These are phyloP conservation scores for Bubalus kerabau DNA, from an alignment of 2,113 vertebrate genomes.

Conservation along the genomic window DNA sequence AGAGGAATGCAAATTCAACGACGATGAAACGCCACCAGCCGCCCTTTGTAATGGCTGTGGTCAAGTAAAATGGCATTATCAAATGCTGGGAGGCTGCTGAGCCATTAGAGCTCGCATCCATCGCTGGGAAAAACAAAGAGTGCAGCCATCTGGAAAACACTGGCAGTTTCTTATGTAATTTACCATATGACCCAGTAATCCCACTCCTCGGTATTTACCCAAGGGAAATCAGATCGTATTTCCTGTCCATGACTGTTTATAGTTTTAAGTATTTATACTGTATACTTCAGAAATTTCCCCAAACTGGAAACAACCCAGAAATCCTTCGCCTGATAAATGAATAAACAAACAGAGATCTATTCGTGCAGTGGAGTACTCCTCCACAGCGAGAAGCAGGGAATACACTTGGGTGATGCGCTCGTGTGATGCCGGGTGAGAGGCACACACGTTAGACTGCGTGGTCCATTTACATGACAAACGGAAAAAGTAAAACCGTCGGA, in stretches of 20 bases:
- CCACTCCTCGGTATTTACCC: not conserved
- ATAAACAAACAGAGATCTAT: not conserved
- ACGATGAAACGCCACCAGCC: not conserved
- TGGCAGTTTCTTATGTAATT: not conserved
- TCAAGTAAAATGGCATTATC: not conserved
- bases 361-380: rapidly evolving
- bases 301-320: not conserved
- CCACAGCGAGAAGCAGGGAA: rapidly evolving
- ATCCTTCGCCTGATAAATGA: not conserved
- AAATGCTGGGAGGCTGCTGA: not conserved
- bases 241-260: not conserved
- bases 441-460: rapidly evolving
- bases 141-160: not conserved
- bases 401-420: rapidly evolving
- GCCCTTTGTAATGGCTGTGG: too few species aligned
- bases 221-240: not conserved
- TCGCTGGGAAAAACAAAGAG: not conserved
- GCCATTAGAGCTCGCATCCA: too few species aligned
- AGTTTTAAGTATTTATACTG: not conserved
- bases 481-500: not conserved
- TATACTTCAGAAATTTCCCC: not conserved
- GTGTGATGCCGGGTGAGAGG: rapidly evolving
- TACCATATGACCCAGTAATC: not conserved
- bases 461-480: rapidly evolving
- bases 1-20: not conserved